Base-by-base conservation (phyloP, 2,888 invertebrate genomes). In the Eupeodes latifasciatus region DNA sequence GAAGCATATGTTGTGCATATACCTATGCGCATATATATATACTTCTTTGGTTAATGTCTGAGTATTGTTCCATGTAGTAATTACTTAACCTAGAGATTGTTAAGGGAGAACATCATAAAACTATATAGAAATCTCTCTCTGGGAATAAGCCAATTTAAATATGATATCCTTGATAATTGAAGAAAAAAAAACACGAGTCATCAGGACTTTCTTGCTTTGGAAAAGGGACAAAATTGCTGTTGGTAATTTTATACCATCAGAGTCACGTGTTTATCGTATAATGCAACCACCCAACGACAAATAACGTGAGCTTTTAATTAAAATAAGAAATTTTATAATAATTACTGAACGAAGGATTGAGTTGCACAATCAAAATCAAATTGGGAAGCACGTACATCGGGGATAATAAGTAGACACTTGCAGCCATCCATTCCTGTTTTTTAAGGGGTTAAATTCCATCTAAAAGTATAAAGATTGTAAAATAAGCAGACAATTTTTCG, bases 291-390 rank as follows among this genome's bases (percentile, higher is more conserved):
- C 78, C 62, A 19, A 74, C 47, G 62, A 62, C 67, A 77, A 55
- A 71, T 57, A 86, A 82, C 85, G 85, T 86, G 82, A 69, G 78
- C 78, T 79, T 75, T 79, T 78, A 86, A 86, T 82, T 86, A 82
- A 86, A 86, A 81, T 78, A 69, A 75, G 75, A 75, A 78, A 78
- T 82, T 82, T 81, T 81, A 78, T 69, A 74, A 81, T 78, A 78
- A 86, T 86, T 81, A 79, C 78, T 75, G 57, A 49, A 51, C 57
- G 69, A 69, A 62, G 85, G 44, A 72, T 67, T 51, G 69, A 55
- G 55, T 62, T 64, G 74, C 72, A 67, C n/a, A 27, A 74, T 57
- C 81, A 40, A 53, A 76, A 76, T 62, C 44, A 72, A 34, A 80
- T 27, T 72, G n/a, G 36, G 12, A 78, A 74, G 74, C 76, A 72